Evolutionary conservation across 2,797 vertebrate species (phyloP), one percentile per base, ranked within the genome.

Genomic region (Etheostoma nigrum): DNA sequence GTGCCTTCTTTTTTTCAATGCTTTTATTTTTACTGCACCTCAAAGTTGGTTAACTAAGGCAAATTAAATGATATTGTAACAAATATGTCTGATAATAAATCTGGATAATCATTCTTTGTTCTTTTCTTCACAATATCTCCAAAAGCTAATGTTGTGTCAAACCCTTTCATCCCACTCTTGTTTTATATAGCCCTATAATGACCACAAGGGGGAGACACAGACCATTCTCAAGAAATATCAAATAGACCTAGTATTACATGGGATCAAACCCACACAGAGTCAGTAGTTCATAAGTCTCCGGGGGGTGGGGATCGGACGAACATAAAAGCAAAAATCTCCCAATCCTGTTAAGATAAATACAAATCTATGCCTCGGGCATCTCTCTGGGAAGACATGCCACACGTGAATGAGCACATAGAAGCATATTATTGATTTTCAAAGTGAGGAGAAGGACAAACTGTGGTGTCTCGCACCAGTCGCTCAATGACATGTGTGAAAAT

Each of bases 351-450:
- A 75, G 79, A 67, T 83, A 60, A 86, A 79, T 82, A 83, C 74
- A 82, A 87, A 89, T 90, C 82, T 80, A 86, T 78, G 85, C 86
- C 81, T 81, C 25, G 1, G 91, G 86, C 89, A 57, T 84, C 66
- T 83, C 83, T 79, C 40, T 49, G 62, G 74, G 82, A 86, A 63
- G 70, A 86, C 86, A 88, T 57, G 49, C 68, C 65, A 85, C 89
- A 90, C 79, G 51, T 80, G 84, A 82, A 72, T 67, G 79, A 90
- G 78, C 86, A 88, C 82, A 83, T 58, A 63, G 81, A 88, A 67
- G 89, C 82, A 73, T 78, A 66, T 66, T 88, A 94, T 94, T 92
- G 93, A 94, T 94, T 94, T 91, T 91, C 86, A 88, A 86, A 93
- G 87, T 88, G 90, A 88, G 85, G 76, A 83, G 83, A 75, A 72